phyloP scores from a whole-genome alignment of 2,113 vertebrate species.

The Cebus imitator region DNA sequence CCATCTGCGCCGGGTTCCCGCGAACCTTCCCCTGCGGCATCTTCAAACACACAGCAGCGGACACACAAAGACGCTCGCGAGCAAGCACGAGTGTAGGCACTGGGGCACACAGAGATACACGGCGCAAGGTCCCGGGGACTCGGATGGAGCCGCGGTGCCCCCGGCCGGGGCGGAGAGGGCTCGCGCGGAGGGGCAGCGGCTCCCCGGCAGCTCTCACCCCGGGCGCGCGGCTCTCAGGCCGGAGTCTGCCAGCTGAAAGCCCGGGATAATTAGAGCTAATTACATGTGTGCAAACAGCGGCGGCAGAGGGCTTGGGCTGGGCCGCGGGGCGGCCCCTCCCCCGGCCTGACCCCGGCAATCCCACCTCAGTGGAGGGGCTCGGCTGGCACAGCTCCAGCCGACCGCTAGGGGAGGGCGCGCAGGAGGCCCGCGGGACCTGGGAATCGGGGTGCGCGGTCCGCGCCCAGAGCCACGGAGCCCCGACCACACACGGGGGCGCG shows the following conservation, averaged over 20 bases:
- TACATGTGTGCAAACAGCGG: constrained; percentile 54
- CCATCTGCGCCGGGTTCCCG: constrained; percentile 78
- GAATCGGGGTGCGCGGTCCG: background rate
- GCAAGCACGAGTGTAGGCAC: background rate
- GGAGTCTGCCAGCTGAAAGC: constrained; percentile 29
- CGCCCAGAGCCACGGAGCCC: background rate
- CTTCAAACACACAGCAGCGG: background rate
- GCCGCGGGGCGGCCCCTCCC: background rate
- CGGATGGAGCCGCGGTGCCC: background rate
- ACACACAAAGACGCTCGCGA: background rate
- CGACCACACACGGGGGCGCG: background rate
- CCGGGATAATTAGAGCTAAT: constrained; percentile 51
- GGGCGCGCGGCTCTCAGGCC: background rate
- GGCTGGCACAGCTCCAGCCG: background rate
- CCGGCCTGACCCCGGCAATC: background rate
- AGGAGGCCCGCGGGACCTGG: fast-evolving
- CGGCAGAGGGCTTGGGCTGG: background rate
- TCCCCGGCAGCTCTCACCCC: background rate
- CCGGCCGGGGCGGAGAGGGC: background rate
- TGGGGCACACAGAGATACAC: background rate
- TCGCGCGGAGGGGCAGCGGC: background rate
- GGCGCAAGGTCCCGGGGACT: background rate
- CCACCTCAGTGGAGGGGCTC: background rate
- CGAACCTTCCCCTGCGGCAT: constrained; percentile 73
- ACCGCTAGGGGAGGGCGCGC: background rate